Base-by-base conservation (phyloP, 2,113 vertebrate genomes). In the Felis catus region DNA sequence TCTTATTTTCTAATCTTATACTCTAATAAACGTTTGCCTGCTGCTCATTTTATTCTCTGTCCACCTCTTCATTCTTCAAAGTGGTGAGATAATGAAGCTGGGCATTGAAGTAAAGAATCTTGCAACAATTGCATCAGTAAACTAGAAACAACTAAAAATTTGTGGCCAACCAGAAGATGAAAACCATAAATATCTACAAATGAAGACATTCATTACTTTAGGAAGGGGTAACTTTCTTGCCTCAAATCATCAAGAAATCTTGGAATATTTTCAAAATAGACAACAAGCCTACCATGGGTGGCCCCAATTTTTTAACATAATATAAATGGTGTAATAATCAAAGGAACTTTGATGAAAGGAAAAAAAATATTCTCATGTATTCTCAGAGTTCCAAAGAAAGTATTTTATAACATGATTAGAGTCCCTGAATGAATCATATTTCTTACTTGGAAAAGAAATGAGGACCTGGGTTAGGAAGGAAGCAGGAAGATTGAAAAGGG, bases 371-470 rank as follows among this genome's bases (percentile, higher is more conserved):
- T 83, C 14, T 70, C 51, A 31, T 39, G 29, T 45, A 71, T 71
- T 81, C n/a, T 95, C 27, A 95, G 1, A 58, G 15, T 71, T 84
- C 48, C 31, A 53, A 55, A 70, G 48, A 82, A 87, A 85, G 7
- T 74, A 63, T 83, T 92, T 83, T 71, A 92, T 71, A 78, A 61
- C 27, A 94, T 82, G 4, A 10, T 81, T 92, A 39, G n/a, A 53
- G 11, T 25, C 14, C 48, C 21, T 65, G 33, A 89, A 74, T 63
- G 33, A 96, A 86, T 91, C 68, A 3, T 66, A n/a, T 84, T 84
- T 92, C 11, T 94, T 66, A 45, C 23, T 90, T 97, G 1, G 4
- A 29, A 98, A 97, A 87, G 6, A 76, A 83, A 73, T 84, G 18
- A 71, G 10, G 2, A n/a, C 6, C 3, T 80, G 15, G 11, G 53